These are phyloP conservation scores for Vollenhovia emeryi DNA, from an alignment of 1,140 invertebrate genomes.

Conservation along the genomic window DNA sequence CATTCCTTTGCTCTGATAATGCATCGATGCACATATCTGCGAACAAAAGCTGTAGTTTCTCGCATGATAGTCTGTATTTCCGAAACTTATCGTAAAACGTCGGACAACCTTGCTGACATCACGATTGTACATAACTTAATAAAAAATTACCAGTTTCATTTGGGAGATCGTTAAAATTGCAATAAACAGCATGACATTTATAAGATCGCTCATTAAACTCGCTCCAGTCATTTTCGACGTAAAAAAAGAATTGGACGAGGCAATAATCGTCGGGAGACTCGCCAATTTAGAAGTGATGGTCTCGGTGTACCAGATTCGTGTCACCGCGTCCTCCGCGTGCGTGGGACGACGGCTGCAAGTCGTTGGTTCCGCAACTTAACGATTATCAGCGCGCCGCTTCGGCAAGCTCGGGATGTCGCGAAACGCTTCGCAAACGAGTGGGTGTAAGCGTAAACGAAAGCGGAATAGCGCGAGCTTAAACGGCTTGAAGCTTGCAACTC, in stretches of 20 bases:
- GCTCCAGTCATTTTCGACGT: neutral
- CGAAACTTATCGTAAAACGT: too few relatives aligned
- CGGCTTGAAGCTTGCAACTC: conserved; percentile 11
- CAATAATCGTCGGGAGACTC: neutral
- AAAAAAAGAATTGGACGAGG: neutral
- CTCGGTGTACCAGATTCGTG: conserved; percentile 21
- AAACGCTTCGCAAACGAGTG: conserved; percentile 31
- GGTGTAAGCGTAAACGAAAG: conserved; percentile 62
- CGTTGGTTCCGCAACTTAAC: conserved; percentile 59
- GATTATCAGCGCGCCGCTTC: conserved; percentile 54
- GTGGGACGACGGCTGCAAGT: conserved; percentile 55
- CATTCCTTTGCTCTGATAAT: too few relatives aligned
- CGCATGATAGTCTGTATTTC: too few relatives aligned
- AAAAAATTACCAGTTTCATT: neutral
- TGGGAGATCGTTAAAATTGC: neutral
- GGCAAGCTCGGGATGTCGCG: conserved; percentile 55
- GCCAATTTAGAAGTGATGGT: conserved; percentile 41
- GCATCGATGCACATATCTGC: too few relatives aligned
- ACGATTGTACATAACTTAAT: neutral
- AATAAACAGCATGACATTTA: neutral
- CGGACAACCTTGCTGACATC: too few relatives aligned
- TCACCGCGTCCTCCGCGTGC: conserved; percentile 43
- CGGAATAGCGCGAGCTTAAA: conserved; percentile 34
- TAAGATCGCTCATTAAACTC: neutral
- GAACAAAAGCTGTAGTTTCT: too few relatives aligned